Evolutionary conservation across 2,113 vertebrate genomes (phyloP), one percentile per base, ranked within the genome.

Genomic region (Miniopterus natalensis): DNA sequence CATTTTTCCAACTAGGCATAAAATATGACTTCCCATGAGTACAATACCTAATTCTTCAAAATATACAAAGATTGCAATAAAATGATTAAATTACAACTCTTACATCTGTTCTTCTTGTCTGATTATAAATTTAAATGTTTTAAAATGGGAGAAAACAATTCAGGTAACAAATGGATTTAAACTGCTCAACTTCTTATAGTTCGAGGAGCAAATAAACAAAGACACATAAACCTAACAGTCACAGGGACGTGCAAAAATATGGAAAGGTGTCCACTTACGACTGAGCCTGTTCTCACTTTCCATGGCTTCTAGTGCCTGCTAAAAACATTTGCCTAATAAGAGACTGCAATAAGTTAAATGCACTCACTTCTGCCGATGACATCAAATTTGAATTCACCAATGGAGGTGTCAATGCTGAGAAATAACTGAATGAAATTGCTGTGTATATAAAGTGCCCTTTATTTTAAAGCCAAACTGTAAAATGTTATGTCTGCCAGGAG

Each of bases 11-110:
- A 99, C 98, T 98, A 99, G 98, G 98, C 99, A 99, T 99, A 99
- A 99, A 99, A 99, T 99, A 98, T 74, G 96, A 96, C 98, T 99
- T 99, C 99, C 99, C 99, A 99, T 96, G 99, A 99, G 99, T 98
- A 98, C 98, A 98, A 99, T 99, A 99, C 98, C 98, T 99, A 99
- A 99, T 99, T 99, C 98, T 98, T 99, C 98, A 99, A 98, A 99
- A 99, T 99, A 99, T 98, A 99, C 98, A 99, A 99, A 99, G 98
- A 99, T 99, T 98, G 99, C 98, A 98, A 99, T 99, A 99, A 99
- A 99, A 98, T 98, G 92, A 99, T 99, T 98, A 99, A 99, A 99
- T 99, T 99, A 99, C 98, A 99, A 98, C 98, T 98, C 98, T 99
- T 99, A 99, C 98, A 99, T 99, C 98, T 99, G 98, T 99, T 99